Conservation (phyloP, 2,797 vertebrate species). For the Macropodus opercularis region DNA sequence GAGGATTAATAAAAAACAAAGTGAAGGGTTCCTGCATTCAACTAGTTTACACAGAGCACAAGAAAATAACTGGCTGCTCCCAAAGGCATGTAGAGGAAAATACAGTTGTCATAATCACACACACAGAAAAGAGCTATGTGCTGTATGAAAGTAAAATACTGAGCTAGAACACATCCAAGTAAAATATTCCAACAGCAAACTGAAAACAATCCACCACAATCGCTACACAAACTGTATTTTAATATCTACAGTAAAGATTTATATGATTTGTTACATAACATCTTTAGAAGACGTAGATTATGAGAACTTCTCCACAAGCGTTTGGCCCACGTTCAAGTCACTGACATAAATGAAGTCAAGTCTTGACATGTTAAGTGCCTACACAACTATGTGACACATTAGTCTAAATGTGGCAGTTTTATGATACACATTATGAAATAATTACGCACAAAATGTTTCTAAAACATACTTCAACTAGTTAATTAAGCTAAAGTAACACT, state of each 20-base stretch:
- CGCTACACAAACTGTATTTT: not conserved
- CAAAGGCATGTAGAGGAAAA: slow-evolving; percentile 3
- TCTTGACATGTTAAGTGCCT: slow-evolving; percentile 21
- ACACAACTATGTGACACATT: slow-evolving; percentile 17
- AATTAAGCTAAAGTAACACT: slow-evolving; percentile 1
- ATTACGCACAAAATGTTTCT: slow-evolving; percentile 3
- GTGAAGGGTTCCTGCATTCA: no score
- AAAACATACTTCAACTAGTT: not conserved
- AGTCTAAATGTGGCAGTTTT: slow-evolving; percentile 7
- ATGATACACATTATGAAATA: slow-evolving; percentile 1
- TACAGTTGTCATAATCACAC: not conserved
- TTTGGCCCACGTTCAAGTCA: not conserved
- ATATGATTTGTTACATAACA: slow-evolving; percentile 15
- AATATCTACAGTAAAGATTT: slow-evolving; percentile 7
- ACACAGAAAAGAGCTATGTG: slow-evolving; percentile 16
- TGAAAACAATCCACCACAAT: slow-evolving; percentile 15
- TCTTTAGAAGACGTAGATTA: not conserved
- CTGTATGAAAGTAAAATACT: slow-evolving; percentile 17
- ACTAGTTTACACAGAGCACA: no score
- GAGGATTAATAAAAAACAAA: no score
- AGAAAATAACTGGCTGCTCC: no score
- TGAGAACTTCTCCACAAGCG: slow-evolving; percentile 1
- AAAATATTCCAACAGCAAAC: slow-evolving; percentile 24
- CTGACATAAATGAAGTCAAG: not conserved
- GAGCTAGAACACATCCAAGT: slow-evolving; percentile 12